These are phyloP conservation scores for Lepidocyrtinus sp. DNA, from an alignment of 2,888 invertebrate species.

Conservation along the genomic window DNA sequence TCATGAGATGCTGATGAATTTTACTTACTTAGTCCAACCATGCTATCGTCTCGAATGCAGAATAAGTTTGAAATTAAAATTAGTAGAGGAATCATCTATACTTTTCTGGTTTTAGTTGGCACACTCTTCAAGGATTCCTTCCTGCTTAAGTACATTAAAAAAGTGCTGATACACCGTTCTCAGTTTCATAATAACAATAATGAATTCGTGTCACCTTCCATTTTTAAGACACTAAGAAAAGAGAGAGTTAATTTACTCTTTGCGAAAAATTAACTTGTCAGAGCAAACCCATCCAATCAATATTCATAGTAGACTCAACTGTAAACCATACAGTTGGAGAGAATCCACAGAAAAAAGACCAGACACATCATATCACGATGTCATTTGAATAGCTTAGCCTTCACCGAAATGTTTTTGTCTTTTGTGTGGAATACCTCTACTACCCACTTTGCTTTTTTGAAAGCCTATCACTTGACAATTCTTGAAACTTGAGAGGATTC, in stretches of 20 bases:
- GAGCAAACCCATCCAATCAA: slow-evolving; percentile 40
- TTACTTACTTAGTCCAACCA: background rate
- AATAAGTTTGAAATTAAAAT: background rate
- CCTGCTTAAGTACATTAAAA: slow-evolving; percentile 39
- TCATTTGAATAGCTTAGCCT: background rate
- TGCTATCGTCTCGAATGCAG: too few relatives aligned
- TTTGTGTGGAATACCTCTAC: background rate
- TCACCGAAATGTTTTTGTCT: background rate
- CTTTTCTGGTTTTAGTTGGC: slow-evolving; percentile 53
- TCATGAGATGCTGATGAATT: slow-evolving; percentile 41
- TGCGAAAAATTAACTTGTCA: slow-evolving; percentile 45
- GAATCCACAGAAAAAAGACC: too few relatives aligned
- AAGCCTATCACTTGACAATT: slow-evolving; percentile 36
- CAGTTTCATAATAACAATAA: background rate
- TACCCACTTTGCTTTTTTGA: slow-evolving; percentile 19
- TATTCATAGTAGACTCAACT: slow-evolving; percentile 27
- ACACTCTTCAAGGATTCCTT: slow-evolving; percentile 46
- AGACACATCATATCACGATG: background rate
- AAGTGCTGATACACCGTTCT: too few relatives aligned
- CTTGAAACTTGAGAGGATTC: slow-evolving; percentile 5
- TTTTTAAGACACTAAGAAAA: background rate
- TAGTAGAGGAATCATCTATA: too few relatives aligned
- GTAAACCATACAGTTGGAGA: too few relatives aligned
- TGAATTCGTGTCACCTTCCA: background rate
- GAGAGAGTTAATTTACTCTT: slow-evolving; percentile 1